A percentile compares a stretch with the other conserved stretches of the same genome.
Evolutionary conservation across 2,888 invertebrate genomes (phyloP).

Genomic region (Macrophya alboannulata): DNA sequence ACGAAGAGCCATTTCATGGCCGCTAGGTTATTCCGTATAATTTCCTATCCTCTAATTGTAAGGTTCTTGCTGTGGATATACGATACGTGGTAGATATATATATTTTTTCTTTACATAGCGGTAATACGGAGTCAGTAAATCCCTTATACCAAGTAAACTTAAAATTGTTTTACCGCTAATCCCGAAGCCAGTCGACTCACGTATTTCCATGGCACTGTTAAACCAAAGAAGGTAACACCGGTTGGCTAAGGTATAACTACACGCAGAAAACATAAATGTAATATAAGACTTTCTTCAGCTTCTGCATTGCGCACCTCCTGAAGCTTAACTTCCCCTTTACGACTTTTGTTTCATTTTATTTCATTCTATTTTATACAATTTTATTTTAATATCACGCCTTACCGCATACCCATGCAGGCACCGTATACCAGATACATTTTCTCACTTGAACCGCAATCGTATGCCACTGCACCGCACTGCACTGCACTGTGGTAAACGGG

Average conservation of each 20-base stretch:
- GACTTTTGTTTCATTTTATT: not conserved
- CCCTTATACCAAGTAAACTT: constrained; percentile 7
- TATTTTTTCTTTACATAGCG: constrained; percentile 23
- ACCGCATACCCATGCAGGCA: not conserved
- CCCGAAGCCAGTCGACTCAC: constrained; percentile 12
- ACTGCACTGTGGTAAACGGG: not conserved
- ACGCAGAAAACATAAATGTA: not conserved
- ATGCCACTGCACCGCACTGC: not conserved
- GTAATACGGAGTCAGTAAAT: constrained; percentile 1
- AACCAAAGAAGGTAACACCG: constrained; percentile 2
- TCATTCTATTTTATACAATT: not conserved
- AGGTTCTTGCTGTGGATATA: constrained; percentile 17
- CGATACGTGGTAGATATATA: not conserved
- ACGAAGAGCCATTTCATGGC: constrained; percentile 38
- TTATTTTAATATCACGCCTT: not conserved
- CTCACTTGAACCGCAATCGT: not conserved
- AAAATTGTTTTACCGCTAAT: constrained; percentile 22
- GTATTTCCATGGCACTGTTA: not conserved
- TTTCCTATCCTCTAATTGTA: constrained; percentile 32
- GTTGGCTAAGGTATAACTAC: not conserved
- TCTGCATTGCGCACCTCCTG: not conserved
- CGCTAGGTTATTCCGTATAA: constrained; percentile 24
- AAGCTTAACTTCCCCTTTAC: not conserved
- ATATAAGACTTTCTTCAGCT: not conserved
- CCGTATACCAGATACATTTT: not conserved